phyloP scores from a whole-genome alignment of 1,140 invertebrate species.

The Cydia pomonella region DNA sequence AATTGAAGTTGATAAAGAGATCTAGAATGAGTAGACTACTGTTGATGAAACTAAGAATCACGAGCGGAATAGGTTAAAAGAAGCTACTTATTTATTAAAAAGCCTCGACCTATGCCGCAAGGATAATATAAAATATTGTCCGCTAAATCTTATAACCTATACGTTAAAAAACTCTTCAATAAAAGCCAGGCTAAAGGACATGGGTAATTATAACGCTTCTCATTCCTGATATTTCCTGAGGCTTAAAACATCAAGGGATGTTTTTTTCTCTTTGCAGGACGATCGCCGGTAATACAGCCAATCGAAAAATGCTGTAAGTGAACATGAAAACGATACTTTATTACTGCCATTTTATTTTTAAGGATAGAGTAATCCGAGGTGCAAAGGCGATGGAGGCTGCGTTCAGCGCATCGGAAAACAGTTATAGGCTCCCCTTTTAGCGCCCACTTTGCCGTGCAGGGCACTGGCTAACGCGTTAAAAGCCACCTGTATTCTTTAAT shows the following conservation, averaged over 20 bases:
- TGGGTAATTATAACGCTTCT: constrained; percentile 45
- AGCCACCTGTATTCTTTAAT: constrained; percentile 22
- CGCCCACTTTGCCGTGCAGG: constrained; percentile 44
- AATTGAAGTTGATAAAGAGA: no score
- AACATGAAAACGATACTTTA: not conserved
- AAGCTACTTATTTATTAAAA: no score
- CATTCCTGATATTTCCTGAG: constrained; percentile 42
- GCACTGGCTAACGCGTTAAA: constrained; percentile 10
- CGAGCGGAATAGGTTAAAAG: no score
- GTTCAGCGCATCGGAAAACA: constrained; percentile 60
- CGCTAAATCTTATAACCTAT: not conserved
- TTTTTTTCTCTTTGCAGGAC: constrained; percentile 43
- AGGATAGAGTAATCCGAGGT: constrained; percentile 53
- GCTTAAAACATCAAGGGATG: constrained; percentile 47
- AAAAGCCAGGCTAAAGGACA: constrained; percentile 37
- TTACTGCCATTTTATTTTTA: constrained; percentile 2
- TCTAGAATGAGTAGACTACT: no score
- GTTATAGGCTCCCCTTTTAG: constrained; percentile 53
- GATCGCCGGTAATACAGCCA: constrained; percentile 35
- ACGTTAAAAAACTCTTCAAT: constrained; percentile 35
- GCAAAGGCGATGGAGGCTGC: constrained; percentile 51
- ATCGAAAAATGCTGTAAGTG: not conserved
- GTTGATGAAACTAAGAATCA: no score
- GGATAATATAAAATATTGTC: not conserved
- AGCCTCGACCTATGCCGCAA: not conserved